Percentiles rank a stretch among this genome's conserved stretches.
Conservation (phyloP, 2,113 vertebrate genomes). For the Callopanchax toddi region DNA sequence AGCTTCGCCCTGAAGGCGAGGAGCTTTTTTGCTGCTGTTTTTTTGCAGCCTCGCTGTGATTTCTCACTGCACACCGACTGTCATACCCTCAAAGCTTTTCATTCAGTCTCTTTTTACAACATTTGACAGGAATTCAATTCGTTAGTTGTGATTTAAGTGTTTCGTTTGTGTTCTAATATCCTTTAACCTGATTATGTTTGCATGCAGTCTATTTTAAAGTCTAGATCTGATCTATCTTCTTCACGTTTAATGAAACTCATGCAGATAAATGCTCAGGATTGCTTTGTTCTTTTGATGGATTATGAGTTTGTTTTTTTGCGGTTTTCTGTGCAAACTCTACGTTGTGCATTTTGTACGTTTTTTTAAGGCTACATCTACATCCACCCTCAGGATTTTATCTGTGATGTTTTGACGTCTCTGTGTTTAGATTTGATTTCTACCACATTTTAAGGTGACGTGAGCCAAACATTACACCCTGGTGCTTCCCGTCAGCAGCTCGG, state of each 20-base stretch:
- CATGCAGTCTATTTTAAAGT: conserved; percentile 66
- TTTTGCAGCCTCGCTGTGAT: too few species aligned
- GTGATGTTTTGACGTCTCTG: conserved; percentile 24
- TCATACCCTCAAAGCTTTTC: conserved; percentile 8
- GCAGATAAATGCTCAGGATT: conserved; percentile 52
- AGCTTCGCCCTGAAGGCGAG: background rate
- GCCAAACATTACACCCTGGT: background rate
- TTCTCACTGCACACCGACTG: background rate
- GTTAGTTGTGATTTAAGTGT: conserved; percentile 24
- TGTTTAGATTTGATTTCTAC: conserved; percentile 27
- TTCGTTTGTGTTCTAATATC: conserved; percentile 17
- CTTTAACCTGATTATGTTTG: conserved; percentile 10
- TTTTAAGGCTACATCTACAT: conserved; percentile 17
- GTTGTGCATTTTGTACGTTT: conserved; percentile 28
- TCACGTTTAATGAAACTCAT: conserved; percentile 68
- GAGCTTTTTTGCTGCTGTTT: background rate
- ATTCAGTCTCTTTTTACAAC: background rate
- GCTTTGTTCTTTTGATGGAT: conserved; percentile 40
- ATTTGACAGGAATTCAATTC: conserved; percentile 5
- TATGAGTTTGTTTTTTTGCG: conserved; percentile 12
- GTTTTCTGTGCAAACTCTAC: conserved; percentile 32
- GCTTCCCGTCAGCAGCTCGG: conserved; percentile 55
- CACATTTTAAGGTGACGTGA: conserved; percentile 24
- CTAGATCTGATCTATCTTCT: conserved; percentile 40
- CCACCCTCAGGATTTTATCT: conserved; percentile 21